Percentiles rank a stretch among this genome's conserved stretches.
Evolutionary conservation across 2,888 invertebrate species (phyloP).

Genomic region (Emmelina monodactyla): DNA sequence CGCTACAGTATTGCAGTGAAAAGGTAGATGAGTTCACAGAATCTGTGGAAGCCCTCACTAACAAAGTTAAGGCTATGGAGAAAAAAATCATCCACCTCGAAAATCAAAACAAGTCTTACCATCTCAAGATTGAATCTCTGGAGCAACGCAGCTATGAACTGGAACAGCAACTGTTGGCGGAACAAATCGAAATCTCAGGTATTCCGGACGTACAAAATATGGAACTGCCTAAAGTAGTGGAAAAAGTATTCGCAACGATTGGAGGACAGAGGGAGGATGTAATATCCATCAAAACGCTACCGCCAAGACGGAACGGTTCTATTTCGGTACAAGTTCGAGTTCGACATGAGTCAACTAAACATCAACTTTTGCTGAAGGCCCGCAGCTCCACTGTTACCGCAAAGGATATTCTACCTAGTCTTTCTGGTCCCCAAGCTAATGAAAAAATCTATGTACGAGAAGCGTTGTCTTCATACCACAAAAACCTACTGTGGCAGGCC

Average conservation of each 20-base stretch:
- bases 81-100: constrained; percentile 1
- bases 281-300: background rate
- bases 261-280: background rate
- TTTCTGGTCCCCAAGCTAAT: constrained; percentile 1
- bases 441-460: constrained; percentile 2
- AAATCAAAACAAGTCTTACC: background rate
- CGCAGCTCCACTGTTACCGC: background rate
- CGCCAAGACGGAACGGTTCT: background rate
- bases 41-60: background rate
- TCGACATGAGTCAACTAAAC: constrained; percentile 1
- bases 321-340: background rate
- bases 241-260: background rate
- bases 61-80: constrained; percentile 2
- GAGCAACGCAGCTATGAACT: constrained; percentile 2
- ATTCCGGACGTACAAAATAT: background rate
- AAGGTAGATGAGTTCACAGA: constrained; percentile 3
- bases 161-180: constrained; percentile 1
- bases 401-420: background rate
- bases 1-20: constrained; percentile 3
- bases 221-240: background rate
- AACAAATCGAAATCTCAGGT: background rate
- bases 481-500: constrained; percentile 5
- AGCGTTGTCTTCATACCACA: constrained; percentile 2
- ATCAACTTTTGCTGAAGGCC: background rate
- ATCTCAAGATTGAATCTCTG: constrained; percentile 2